These are phyloP conservation scores for Acleris emargana DNA, from an alignment of 2,888 invertebrate genomes.

Conservation along the genomic window DNA sequence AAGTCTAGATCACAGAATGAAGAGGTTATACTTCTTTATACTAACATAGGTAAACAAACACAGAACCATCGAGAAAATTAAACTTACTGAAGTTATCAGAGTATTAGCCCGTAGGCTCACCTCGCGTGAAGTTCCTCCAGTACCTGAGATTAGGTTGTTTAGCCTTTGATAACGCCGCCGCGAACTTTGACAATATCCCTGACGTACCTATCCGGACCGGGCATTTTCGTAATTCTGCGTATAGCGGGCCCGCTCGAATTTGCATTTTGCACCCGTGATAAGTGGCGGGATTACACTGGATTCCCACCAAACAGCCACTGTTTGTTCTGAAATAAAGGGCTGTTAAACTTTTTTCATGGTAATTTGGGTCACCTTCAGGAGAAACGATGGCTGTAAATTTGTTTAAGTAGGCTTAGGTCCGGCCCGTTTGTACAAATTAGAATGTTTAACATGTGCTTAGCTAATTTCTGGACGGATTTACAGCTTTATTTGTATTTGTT, in stretches of 20 bases:
- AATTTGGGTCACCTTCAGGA: slow-evolving; percentile 82
- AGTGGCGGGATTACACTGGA: slow-evolving; percentile 82
- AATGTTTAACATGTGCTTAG: slow-evolving; percentile 49
- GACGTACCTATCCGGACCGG: slow-evolving; percentile 62
- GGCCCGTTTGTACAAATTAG: slow-evolving; percentile 71
- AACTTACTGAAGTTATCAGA: slow-evolving; percentile 26
- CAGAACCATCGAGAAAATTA: slow-evolving; percentile 13
- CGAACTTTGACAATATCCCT: slow-evolving; percentile 78
- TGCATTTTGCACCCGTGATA: slow-evolving; percentile 84
- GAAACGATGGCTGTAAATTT: slow-evolving; percentile 78
- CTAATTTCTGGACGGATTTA: slow-evolving; percentile 45
- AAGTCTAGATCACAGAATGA: neutral
- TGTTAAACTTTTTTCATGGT: slow-evolving; percentile 82
- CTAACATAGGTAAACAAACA: neutral
- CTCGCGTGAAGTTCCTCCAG: slow-evolving; percentile 41
- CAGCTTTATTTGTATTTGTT: slow-evolving; percentile 33
- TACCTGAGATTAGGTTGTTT: slow-evolving; percentile 63
- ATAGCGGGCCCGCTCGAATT: slow-evolving; percentile 70
- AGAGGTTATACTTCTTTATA: neutral
- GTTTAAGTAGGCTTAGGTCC: slow-evolving; percentile 78
- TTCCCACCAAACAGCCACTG: slow-evolving; percentile 79
- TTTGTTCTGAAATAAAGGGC: slow-evolving; percentile 82
- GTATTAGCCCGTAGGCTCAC: slow-evolving; percentile 24
- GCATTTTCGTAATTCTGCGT: slow-evolving; percentile 77
- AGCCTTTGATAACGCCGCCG: slow-evolving; percentile 67